phyloP scores from a whole-genome alignment of 2,113 vertebrate species.

The human region DNA sequence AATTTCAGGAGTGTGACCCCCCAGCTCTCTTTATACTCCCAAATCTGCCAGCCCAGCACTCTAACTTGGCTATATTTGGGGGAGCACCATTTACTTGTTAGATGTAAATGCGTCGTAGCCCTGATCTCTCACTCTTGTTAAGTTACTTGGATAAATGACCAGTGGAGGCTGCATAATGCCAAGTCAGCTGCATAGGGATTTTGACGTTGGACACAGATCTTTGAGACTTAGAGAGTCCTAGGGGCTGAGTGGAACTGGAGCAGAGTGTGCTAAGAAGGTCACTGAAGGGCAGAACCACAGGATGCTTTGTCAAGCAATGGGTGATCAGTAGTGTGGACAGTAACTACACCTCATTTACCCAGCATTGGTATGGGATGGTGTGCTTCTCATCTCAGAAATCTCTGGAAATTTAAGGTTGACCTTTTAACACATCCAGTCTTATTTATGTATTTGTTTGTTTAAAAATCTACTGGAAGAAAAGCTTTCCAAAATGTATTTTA shows the following conservation, averaged over 20 bases:
- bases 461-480: neutral
- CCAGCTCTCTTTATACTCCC: constrained; percentile 69
- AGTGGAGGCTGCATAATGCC: constrained; percentile 71
- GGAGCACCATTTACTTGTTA: constrained; percentile 73
- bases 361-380: no score
- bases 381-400: neutral
- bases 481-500: neutral
- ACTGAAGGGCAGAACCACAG: constrained; percentile 53
- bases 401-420: neutral
- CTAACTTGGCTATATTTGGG: constrained; percentile 69
- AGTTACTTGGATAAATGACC: constrained; percentile 78
- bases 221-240: constrained; percentile 76
- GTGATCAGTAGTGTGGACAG: neutral
- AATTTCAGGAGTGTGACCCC: neutral
- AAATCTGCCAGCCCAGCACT: constrained; percentile 73
- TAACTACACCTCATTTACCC: neutral
- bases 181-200: constrained; percentile 80
- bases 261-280: constrained; percentile 72
- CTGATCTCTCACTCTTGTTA: constrained; percentile 79
- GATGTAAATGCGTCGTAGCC: constrained; percentile 73
- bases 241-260: constrained; percentile 69
- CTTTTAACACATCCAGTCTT: neutral
- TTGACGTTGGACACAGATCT: constrained; percentile 75
- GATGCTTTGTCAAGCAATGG: neutral
- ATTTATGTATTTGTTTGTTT: neutral